Base-by-base conservation (phyloP, 2,888 invertebrate genomes). In the Syrphus vitripennis region DNA sequence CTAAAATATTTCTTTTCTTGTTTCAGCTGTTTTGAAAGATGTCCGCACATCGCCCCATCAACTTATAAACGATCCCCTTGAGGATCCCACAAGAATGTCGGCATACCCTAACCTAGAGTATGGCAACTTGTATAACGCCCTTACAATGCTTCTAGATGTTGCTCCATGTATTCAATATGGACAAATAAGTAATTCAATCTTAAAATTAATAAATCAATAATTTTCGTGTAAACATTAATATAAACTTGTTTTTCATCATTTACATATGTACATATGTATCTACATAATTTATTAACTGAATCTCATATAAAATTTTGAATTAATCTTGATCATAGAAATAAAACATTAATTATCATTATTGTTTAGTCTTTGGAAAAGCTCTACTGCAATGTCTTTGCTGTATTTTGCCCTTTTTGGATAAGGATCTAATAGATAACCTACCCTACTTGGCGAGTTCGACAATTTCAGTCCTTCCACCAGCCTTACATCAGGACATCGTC, bases 71-170 rank as follows among this genome's bases (percentile, higher is more conserved):
- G 95, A 96, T 88, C 96, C 97, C 26, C 96, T 97, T 90, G 96
- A 96, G 92, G 98, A 99, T 93, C 94, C 95, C 0, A 95, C 95
- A 69, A 94, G 99, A 75, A 96, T 98, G 95, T 95, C 96, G 29
- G 94, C 99, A 65, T 99, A 98, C 93, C 99, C 99, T 9, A 98
- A 97, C 93, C 94, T 99, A 89, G 99, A 99, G 93, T 99, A 99
- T 93, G 97, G 97, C 91, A 98, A 98, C 69, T 94, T 99, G 57
- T 99, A 98, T 92, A 97, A 97, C 92, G 98, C 98, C 21, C 94
- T 99, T 72, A 95, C 92, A 87, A 93, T 93, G 93, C 90, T 93
- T 93, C 96, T 99, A 69, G 99, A 99, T 92, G 96, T 98, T n/a
- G 97, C 98, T 26, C 97, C 98, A 14, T 95, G 96, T 80, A 95